Percentiles rank a stretch among this genome's conserved stretches.
Conservation (phyloP, 2,888 invertebrate species). For the Micropterix aruncella region DNA sequence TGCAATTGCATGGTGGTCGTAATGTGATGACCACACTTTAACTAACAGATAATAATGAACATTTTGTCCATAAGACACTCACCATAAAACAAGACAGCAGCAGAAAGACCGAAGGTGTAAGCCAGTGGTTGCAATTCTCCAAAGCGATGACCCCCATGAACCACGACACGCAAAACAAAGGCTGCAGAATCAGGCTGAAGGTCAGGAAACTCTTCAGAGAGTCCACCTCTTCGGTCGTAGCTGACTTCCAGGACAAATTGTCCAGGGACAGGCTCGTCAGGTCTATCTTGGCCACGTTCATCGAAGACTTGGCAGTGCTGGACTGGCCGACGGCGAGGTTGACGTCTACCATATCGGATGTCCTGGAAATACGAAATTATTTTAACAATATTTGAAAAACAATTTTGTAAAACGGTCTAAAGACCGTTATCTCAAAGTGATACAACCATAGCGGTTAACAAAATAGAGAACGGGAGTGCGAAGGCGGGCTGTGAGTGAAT, state of each 20-base stretch:
- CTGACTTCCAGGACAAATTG: constrained; percentile 31
- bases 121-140: constrained; percentile 49
- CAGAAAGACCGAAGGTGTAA: constrained; percentile 43
- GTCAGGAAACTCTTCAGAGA: constrained; percentile 45
- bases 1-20: too few relatives aligned
- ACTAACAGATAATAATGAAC: too few relatives aligned
- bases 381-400: too few relatives aligned
- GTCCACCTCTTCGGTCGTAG: constrained; percentile 35
- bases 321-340: constrained; percentile 10
- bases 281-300: constrained; percentile 20
- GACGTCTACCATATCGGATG: constrained; percentile 14
- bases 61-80: too few relatives aligned
- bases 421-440: too few relatives aligned
- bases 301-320: constrained; percentile 16
- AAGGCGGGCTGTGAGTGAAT: too few relatives aligned
- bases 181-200: constrained; percentile 51
- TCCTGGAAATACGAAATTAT: constrained; percentile 12
- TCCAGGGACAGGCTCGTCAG: constrained; percentile 30
- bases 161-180: constrained; percentile 59
- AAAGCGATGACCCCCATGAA: constrained; percentile 59
- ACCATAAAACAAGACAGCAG: constrained; percentile 44
- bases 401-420: too few relatives aligned
- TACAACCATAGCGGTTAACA: too few relatives aligned
- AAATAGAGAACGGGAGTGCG: too few relatives aligned
- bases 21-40: too few relatives aligned